Percentiles rank a stretch among this genome's conserved stretches.
phyloP scores from a whole-genome alignment of 1,140 invertebrate species.

The Helicoverpa armigera region DNA sequence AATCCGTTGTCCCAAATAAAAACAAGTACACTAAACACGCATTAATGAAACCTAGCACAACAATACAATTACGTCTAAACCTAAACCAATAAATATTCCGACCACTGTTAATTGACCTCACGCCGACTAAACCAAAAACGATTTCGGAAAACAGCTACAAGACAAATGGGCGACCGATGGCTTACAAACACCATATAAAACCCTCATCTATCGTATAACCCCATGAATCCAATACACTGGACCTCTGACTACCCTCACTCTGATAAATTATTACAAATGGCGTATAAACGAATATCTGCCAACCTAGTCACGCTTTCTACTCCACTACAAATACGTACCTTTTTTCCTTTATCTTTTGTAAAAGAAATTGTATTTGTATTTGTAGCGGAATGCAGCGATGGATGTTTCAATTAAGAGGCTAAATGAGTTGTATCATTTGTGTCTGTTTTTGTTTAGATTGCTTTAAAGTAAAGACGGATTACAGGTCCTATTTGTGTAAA shows the following conservation, averaged over 20 bases:
- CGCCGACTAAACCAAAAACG: not conserved
- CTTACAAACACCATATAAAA: constrained; percentile 29
- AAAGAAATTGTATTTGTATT: not conserved
- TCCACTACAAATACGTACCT: not conserved
- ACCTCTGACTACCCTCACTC: not conserved
- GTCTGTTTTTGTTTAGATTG: no score
- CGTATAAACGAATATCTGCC: not conserved
- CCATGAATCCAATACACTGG: constrained; percentile 6
- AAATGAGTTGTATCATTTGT: no score
- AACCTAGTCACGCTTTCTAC: not conserved
- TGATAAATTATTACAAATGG: constrained; percentile 21
- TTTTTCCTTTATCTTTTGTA: not conserved
- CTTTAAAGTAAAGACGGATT: no score
- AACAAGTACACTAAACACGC: no score
- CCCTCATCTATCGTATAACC: constrained; percentile 11
- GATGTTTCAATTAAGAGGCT: no score
- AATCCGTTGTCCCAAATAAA: no score
- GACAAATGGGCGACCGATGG: not conserved
- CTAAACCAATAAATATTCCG: not conserved
- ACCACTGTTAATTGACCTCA: not conserved
- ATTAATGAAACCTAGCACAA: not conserved
- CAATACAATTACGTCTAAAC: not conserved
- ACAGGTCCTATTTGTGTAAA: no score
- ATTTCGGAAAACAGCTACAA: not conserved
- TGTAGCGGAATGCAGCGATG: not conserved